Percentiles rank a stretch among this genome's conserved stretches.
Evolutionary conservation across 2,113 vertebrate genomes (phyloP).

Genomic region (Castor canadensis): DNA sequence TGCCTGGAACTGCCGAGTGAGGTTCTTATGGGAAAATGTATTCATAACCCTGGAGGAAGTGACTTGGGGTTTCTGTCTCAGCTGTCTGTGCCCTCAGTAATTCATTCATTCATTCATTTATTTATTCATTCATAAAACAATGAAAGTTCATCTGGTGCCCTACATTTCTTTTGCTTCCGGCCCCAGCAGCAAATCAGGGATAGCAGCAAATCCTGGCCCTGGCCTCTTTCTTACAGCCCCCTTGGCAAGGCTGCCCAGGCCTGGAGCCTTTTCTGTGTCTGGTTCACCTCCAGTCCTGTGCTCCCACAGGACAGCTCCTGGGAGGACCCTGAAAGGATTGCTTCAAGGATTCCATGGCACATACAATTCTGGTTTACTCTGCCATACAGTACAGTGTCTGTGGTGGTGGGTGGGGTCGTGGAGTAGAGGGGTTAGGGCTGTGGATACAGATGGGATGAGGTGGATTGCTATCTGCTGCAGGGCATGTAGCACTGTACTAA

Average conservation of each 20-base stretch:
- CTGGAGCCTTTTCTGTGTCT: not conserved
- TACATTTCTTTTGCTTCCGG: not conserved
- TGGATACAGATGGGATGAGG: not conserved
- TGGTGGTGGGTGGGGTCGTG: not conserved
- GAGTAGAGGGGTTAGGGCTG: not conserved
- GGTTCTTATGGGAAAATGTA: not conserved
- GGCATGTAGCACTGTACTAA: not conserved
- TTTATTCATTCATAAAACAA: not conserved
- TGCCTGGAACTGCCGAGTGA: not conserved
- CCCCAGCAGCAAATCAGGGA: not conserved
- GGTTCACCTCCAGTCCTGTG: not conserved
- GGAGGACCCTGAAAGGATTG: not conserved
- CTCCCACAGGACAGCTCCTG: not conserved
- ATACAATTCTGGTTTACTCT: not conserved
- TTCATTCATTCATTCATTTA: not conserved
- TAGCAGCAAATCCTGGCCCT: not conserved
- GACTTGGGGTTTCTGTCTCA: not conserved
- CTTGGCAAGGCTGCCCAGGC: not conserved
- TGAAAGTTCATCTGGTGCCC: not conserved
- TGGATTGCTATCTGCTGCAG: not conserved
- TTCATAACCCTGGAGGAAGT: not conserved
- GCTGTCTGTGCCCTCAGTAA: not conserved
- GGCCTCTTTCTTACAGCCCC: not conserved
- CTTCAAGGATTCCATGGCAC: not conserved
- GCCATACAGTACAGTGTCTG: not conserved